phyloP scores from a whole-genome alignment of 2,113 vertebrate genomes.

The cat (Felis catus) region F.catus_Fca126_mat1.0 CM031420.1:72481001-72481500 shows the following conservation, averaged over 20 bases:
- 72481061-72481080: too few species aligned
- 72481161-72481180: not conserved
- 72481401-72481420: not conserved
- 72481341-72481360: not conserved
- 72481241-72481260: not conserved
- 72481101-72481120: too few species aligned
- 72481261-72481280: not conserved
- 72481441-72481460: not conserved
- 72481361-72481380: not conserved
- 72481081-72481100: too few species aligned
- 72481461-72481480: not conserved
- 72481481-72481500: not conserved
- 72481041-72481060: too few species aligned
- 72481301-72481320: not conserved
- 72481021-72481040: too few species aligned
- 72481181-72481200: not conserved
- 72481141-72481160: too few species aligned
- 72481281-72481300: not conserved
- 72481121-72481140: too few species aligned
- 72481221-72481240: not conserved
- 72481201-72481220: not conserved
- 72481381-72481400: not conserved
- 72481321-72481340: not conserved
- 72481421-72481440: not conserved
- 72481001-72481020: too few species aligned